A percentile compares a stretch with the other conserved stretches of the same genome.
phyloP scores from a whole-genome alignment of 2,888 invertebrate species.

The Cerastoderma edule region DNA sequence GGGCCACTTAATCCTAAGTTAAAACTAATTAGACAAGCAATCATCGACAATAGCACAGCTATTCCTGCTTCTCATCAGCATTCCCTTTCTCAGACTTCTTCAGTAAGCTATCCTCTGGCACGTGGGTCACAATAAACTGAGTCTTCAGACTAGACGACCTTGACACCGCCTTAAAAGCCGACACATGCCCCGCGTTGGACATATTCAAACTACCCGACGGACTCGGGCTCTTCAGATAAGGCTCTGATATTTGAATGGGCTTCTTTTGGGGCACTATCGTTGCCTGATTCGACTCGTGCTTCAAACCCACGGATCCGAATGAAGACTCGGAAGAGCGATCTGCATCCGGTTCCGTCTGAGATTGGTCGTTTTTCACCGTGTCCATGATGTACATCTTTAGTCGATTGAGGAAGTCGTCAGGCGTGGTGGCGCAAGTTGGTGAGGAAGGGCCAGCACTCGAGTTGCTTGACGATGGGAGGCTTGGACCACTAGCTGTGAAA shows the following conservation, averaged over 20 bases:
- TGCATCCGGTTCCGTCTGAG: constrained; percentile 4
- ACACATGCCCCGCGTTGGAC: constrained; percentile 36
- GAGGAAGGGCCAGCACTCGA: constrained; percentile 91
- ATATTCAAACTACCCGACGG: constrained; percentile 11
- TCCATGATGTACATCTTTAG: constrained; percentile 59
- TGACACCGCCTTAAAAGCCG: constrained; percentile 45
- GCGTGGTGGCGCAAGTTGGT: constrained; percentile 84
- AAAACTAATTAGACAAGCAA: too few species aligned
- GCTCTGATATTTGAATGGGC: constrained; percentile 19
- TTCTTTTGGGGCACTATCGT: constrained; percentile 24
- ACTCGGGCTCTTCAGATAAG: neutral
- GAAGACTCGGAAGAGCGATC: constrained; percentile 7
- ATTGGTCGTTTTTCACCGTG: constrained; percentile 17
- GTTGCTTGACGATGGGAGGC: constrained; percentile 88
- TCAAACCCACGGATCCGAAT: neutral
- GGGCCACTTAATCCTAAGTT: too few species aligned
- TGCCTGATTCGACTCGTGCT: neutral
- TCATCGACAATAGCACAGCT: too few species aligned
- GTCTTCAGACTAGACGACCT: constrained; percentile 42
- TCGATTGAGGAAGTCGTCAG: constrained; percentile 67
- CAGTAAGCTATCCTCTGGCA: constrained; percentile 40
- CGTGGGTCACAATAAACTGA: constrained; percentile 50
- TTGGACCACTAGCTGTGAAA: constrained; percentile 31
- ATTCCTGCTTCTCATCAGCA: constrained; percentile 1
- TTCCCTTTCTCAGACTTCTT: constrained; percentile 25